A percentile compares a stretch with the other conserved stretches of the same genome.
These are phyloP conservation scores for Drosophila willistoni DNA, from an alignment of 1,140 invertebrate species.

Conservation along the genomic window DNA sequence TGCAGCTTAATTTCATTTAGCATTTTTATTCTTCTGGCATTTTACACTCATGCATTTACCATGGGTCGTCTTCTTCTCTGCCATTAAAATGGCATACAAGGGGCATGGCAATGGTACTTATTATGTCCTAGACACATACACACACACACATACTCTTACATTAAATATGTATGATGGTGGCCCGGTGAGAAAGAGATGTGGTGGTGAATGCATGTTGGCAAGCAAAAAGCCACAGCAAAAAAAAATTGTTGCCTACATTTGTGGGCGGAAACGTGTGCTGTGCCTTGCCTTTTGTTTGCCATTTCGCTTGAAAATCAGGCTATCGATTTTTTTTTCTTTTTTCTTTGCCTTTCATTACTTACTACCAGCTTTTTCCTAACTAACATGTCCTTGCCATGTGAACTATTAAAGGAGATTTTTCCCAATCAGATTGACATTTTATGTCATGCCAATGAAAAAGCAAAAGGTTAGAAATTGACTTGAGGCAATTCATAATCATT, in stretches of 20 bases:
- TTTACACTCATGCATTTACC: slow-evolving; percentile 43
- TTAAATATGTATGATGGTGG: slow-evolving; percentile 49
- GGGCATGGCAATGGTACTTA: slow-evolving; percentile 47
- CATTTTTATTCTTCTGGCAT: slow-evolving; percentile 18
- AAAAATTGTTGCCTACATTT: slow-evolving; percentile 49
- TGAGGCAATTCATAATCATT: slow-evolving; percentile 48
- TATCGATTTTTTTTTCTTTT: slow-evolving; percentile 47
- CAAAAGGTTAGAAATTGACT: neutral
- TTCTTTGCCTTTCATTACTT: slow-evolving; percentile 20
- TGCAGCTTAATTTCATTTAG: slow-evolving; percentile 56
- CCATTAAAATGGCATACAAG: slow-evolving; percentile 50
- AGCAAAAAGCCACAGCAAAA: slow-evolving; percentile 20
- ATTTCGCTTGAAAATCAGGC: slow-evolving; percentile 59
- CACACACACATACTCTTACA: slow-evolving; percentile 14
- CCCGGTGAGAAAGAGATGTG: slow-evolving; percentile 10
- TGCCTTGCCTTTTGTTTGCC: slow-evolving; percentile 49
- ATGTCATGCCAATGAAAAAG: neutral
- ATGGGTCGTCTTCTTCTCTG: slow-evolving; percentile 46
- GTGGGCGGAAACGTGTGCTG: slow-evolving; percentile 21
- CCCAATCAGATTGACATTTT: neutral
- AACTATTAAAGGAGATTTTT: neutral
- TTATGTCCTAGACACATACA: slow-evolving; percentile 50
- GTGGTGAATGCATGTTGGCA: slow-evolving; percentile 21
- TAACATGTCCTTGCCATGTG: neutral
- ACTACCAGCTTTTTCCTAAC: neutral